phyloP scores from a whole-genome alignment of 1,140 invertebrate species.

The Medauroidea extradentata region DNA sequence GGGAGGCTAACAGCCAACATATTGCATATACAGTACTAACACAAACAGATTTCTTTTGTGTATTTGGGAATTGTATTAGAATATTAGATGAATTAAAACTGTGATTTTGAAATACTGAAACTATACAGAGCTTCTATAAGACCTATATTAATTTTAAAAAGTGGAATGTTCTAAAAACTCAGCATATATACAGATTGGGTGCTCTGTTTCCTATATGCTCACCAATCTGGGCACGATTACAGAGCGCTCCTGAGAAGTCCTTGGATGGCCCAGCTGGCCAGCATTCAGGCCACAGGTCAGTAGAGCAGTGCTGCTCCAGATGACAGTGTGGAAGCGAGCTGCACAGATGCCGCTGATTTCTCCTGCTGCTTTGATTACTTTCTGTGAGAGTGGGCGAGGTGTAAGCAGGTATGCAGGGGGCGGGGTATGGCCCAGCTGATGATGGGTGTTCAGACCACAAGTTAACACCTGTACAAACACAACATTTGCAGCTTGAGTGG shows the following conservation, averaged over 20 bases:
- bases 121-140: no score
- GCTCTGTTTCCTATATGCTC: no score
- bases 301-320: slow-evolving; percentile 54
- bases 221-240: neutral
- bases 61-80: no score
- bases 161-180: no score
- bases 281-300: slow-evolving; percentile 68
- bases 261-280: slow-evolving; percentile 63
- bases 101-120: no score
- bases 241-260: neutral
- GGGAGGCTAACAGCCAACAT: no score
- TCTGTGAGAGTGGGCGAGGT: slow-evolving; percentile 46
- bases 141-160: no score
- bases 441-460: slow-evolving; percentile 60
- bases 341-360: slow-evolving; percentile 51
- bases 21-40: no score
- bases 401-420: slow-evolving; percentile 46
- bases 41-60: no score
- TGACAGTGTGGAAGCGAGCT: slow-evolving; percentile 61
- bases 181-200: no score
- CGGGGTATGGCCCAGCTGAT: slow-evolving; percentile 56
- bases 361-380: slow-evolving; percentile 28
- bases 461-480: slow-evolving; percentile 51
- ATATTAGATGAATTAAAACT: no score
- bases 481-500: neutral